Evolutionary conservation across 37 sponge, comb jelly and placozoan species (phyloP).

Genomic region (Ianthella basta): DNA sequence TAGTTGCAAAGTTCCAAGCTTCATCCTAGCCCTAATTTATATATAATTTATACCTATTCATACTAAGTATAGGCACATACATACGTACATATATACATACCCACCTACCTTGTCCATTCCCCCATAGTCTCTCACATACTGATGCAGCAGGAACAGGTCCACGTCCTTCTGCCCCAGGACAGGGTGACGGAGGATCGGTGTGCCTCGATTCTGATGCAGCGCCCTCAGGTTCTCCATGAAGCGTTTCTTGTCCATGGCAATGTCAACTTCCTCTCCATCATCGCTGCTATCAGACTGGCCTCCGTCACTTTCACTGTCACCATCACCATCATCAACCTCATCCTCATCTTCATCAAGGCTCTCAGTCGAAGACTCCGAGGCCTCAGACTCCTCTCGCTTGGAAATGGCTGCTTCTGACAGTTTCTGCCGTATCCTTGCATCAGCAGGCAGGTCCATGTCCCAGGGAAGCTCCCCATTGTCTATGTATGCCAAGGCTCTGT

Average conservation of each 20-base stretch:
- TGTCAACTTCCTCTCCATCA: conserved; percentile 27
- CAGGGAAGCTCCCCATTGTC: conserved; percentile 87
- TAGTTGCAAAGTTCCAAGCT: no score
- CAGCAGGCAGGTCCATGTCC: conserved; percentile 61
- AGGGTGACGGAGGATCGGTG: conserved; percentile 60
- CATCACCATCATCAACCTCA: conserved; percentile 20
- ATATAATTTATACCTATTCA: no score
- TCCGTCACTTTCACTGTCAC: neutral
- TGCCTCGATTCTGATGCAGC: conserved; percentile 68
- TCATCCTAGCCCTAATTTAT: no score
- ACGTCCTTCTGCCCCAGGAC: conserved; percentile 66
- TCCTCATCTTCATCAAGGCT: conserved; percentile 39
- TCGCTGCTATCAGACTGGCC: conserved; percentile 12
- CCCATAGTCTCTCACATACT: conserved; percentile 73
- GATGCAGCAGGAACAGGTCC: conserved; percentile 72
- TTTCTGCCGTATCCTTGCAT: neutral
- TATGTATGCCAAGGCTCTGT: conserved; percentile 81
- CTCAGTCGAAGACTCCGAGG: neutral
- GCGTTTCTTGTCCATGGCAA: conserved; percentile 11
- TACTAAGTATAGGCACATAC: neutral
- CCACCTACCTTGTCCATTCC: conserved; percentile 73
- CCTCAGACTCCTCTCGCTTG: no score
- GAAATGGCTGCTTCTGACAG: no score
- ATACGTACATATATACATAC: neutral
- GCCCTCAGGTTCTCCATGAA: conserved; percentile 53